Conservation (phyloP, 2,113 vertebrate species). For the Psammodynastes pulverulentus region DNA sequence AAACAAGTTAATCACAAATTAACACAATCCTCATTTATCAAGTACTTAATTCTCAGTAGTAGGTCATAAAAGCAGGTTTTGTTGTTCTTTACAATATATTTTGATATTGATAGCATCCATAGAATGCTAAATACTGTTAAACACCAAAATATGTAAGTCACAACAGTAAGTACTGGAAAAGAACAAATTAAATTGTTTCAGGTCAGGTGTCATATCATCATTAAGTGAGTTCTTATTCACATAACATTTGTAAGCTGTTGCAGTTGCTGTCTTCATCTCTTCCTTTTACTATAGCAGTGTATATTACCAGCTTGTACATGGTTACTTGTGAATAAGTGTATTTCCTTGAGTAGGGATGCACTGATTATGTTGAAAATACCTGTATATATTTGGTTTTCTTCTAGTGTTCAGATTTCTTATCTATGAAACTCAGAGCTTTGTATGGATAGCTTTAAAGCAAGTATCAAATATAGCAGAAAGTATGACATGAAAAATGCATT, state of each 20-base stretch:
- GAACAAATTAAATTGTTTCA: slow-evolving; percentile 1
- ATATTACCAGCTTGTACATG: not conserved
- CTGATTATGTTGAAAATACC: not conserved
- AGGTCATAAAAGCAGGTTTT: slow-evolving; percentile 39
- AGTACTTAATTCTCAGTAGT: slow-evolving; percentile 63
- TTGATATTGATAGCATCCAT: slow-evolving; percentile 43
- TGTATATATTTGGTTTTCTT: not conserved
- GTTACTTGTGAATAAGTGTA: not conserved
- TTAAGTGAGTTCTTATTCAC: not conserved
- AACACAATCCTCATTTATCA: slow-evolving; percentile 62
- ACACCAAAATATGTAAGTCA: slow-evolving; percentile 26
- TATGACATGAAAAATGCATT: not conserved
- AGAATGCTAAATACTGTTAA: slow-evolving; percentile 7
- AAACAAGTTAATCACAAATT: slow-evolving; percentile 64
- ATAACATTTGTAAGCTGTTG: not conserved
- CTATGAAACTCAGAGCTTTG: not conserved
- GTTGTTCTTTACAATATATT: slow-evolving; percentile 27
- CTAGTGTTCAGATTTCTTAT: not conserved
- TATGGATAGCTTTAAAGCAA: not conserved
- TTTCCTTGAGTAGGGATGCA: not conserved
- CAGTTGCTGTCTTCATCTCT: not conserved
- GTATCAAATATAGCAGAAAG: not conserved
- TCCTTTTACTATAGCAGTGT: not conserved
- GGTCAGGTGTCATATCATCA: not conserved
- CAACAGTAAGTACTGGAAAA: not conserved